A percentile compares a stretch with the other conserved stretches of the same genome.
Evolutionary conservation across 2,797 vertebrate genomes (phyloP).

Genomic region (Leptodactylus fallax): DNA sequence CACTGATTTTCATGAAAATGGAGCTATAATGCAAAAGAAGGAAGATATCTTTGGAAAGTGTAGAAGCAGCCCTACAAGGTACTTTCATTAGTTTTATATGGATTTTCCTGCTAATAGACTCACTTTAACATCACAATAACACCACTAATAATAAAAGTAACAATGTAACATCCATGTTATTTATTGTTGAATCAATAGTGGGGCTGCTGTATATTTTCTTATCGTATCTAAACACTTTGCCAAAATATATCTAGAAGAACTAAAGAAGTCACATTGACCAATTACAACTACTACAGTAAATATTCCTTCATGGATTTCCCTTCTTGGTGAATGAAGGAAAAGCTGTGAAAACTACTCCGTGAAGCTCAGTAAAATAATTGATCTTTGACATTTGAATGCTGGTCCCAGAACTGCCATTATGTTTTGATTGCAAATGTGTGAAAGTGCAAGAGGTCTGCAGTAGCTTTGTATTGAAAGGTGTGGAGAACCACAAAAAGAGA

Average conservation of each 20-base stretch:
- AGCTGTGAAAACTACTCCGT: background rate
- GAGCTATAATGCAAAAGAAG: no score
- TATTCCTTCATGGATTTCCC: conserved; percentile 19
- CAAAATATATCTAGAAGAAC: background rate
- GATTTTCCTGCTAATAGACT: no score
- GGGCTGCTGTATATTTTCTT: no score
- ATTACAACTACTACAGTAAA: background rate
- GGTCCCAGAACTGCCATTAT: conserved; percentile 51
- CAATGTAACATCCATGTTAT: background rate
- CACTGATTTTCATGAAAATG: no score
- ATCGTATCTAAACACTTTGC: background rate
- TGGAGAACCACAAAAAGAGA: conserved; percentile 39
- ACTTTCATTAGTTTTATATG: no score
- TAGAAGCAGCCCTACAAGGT: no score
- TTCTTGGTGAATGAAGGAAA: background rate
- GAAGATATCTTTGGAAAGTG: no score
- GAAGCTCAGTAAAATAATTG: conserved; percentile 31
- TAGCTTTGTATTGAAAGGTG: conserved; percentile 24
- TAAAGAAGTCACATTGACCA: background rate
- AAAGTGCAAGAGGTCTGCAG: conserved; percentile 26
- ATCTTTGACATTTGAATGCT: conserved; percentile 45
- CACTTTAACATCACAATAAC: no score
- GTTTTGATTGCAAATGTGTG: conserved; percentile 23
- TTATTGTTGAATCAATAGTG: background rate
- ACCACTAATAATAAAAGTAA: no score